These are phyloP conservation scores for Allobates femoralis DNA, from an alignment of 2,797 vertebrate genomes.

Conservation along the genomic window DNA sequence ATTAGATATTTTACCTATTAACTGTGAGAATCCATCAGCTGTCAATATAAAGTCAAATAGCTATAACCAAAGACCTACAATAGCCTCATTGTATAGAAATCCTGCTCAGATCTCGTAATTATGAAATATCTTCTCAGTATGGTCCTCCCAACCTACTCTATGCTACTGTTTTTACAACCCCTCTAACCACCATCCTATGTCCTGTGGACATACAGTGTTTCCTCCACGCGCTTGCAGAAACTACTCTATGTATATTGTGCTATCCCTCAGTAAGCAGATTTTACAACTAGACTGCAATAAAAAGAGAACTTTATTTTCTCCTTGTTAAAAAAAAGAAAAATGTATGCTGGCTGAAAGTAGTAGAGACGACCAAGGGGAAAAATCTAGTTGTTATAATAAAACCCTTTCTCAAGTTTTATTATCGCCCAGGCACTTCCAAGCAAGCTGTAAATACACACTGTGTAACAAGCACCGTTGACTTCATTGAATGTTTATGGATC, in stretches of 20 bases:
- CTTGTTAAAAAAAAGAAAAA: constrained; percentile 28
- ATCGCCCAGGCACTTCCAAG: neutral
- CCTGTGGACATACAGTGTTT: neutral
- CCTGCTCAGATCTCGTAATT: neutral
- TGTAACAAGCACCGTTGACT: constrained; percentile 32
- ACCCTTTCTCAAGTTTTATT: constrained; percentile 29
- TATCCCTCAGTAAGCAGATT: neutral
- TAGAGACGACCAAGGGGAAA: constrained; percentile 45
- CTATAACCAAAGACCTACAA: neutral
- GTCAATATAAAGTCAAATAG: neutral
- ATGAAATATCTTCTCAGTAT: too few relatives aligned
- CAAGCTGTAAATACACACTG: constrained; percentile 31
- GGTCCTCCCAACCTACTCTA: too few relatives aligned
- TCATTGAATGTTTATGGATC: constrained; percentile 48
- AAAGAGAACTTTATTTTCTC: constrained; percentile 55
- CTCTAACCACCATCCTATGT: neutral
- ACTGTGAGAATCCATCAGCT: too few relatives aligned
- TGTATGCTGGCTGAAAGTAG: constrained; percentile 38
- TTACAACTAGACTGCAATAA: constrained; percentile 15
- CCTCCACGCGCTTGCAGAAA: neutral
- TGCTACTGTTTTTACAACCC: neutral
- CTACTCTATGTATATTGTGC: neutral
- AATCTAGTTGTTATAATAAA: constrained; percentile 45
- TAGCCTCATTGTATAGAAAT: neutral
- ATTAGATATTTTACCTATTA: too few relatives aligned